phyloP scores from a whole-genome alignment of 2,797 vertebrate genomes.

The Rhinatrema bivittatum region DNA sequence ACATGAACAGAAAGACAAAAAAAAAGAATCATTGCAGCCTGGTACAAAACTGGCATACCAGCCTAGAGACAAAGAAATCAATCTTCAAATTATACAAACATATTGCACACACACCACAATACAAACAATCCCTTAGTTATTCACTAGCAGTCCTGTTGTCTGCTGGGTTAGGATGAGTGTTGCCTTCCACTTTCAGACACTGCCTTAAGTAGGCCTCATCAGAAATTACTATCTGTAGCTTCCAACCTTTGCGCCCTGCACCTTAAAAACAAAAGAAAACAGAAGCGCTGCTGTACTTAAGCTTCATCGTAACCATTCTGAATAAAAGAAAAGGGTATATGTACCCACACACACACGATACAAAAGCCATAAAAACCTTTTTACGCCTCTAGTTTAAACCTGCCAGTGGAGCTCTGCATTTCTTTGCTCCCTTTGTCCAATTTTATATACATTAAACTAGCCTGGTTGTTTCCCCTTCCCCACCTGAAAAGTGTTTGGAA shows the following conservation, averaged over 20 bases:
- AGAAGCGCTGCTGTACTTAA: too few species aligned
- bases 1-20: slow-evolving; percentile 23
- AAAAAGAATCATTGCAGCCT: slow-evolving; percentile 9
- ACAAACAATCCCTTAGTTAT: slow-evolving; percentile 17
- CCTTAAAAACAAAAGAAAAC: too few species aligned
- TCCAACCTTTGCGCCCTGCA: slow-evolving; percentile 4
- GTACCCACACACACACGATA: too few species aligned
- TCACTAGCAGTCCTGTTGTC: slow-evolving; percentile 1
- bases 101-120: slow-evolving; percentile 6
- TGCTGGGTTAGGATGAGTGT: slow-evolving; percentile 24
- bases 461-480: too few species aligned
- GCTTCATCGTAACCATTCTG: slow-evolving; percentile 8
- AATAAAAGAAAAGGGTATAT: slow-evolving; percentile 2
- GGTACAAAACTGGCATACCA: slow-evolving; percentile 1
- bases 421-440: too few species aligned
- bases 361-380: too few species aligned
- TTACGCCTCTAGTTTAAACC: too few species aligned
- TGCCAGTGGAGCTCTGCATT: too few species aligned
- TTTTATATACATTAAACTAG: too few species aligned
- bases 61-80: too few species aligned
- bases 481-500: too few species aligned
- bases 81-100: too few species aligned
- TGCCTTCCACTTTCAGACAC: slow-evolving; percentile 22
- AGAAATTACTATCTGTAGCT: slow-evolving; percentile 22
- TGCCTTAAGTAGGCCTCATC: slow-evolving; percentile 1